Conservation (phyloP, 1,140 invertebrate genomes). For the Pogonomyrmex barbatus region DNA sequence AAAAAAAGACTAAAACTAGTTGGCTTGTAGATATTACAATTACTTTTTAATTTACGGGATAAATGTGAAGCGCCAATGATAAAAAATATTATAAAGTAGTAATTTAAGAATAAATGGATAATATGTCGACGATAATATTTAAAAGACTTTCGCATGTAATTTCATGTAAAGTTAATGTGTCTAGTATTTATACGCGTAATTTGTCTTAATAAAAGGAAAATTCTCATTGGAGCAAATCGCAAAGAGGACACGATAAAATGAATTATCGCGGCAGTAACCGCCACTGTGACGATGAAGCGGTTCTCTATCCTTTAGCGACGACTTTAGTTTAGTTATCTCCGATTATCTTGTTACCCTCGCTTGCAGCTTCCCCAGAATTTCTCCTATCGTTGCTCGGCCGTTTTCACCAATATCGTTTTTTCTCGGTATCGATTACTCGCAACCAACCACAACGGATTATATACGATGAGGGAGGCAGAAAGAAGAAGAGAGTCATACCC, state of each 20-base stretch:
- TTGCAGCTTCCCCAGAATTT: background rate
- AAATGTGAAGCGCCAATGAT: background rate
- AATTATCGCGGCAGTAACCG: constrained; percentile 43
- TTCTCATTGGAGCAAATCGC: constrained; percentile 14
- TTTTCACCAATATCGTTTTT: constrained; percentile 64
- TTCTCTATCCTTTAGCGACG: constrained; percentile 51
- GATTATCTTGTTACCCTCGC: constrained; percentile 55
- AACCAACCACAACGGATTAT: constrained; percentile 67
- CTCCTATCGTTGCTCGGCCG: constrained; percentile 21
- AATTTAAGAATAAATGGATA: constrained; percentile 1
- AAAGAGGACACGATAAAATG: constrained; percentile 34
- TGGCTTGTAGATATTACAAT: background rate
- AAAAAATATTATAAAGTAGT: background rate
- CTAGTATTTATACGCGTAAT: constrained; percentile 24
- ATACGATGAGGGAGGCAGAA: constrained; percentile 20
- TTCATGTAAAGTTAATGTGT: background rate
- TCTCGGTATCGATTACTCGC: constrained; percentile 73
- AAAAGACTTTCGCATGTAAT: background rate
- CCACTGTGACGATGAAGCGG: constrained; percentile 28
- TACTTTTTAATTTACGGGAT: background rate
- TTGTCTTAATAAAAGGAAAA: constrained; percentile 26
- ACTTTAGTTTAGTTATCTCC: constrained; percentile 59
- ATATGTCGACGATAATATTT: background rate
- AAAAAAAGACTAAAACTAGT: background rate
- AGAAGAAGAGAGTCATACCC: background rate